Evolutionary conservation across 2,888 invertebrate genomes (phyloP).

Genomic region (Apamea sordens): DNA sequence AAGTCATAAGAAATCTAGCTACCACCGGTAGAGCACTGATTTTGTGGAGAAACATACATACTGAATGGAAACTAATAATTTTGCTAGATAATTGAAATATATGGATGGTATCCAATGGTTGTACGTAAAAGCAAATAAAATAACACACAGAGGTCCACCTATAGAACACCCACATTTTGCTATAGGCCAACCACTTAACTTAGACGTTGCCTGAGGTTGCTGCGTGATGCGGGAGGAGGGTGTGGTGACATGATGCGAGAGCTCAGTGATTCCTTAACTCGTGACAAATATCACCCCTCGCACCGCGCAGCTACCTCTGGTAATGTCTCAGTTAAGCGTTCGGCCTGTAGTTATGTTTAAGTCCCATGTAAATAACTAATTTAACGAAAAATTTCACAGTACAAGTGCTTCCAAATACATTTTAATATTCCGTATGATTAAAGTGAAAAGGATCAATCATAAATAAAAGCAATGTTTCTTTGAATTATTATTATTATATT

Average conservation of each 20-base stretch:
- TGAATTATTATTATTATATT: neutral
- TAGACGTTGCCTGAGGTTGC: too few species aligned
- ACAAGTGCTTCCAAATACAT: neutral
- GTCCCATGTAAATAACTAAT: neutral
- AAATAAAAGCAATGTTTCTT: slow-evolving; percentile 17
- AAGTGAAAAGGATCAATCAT: neutral
- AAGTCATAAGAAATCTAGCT: slow-evolving; percentile 76
- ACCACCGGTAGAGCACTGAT: slow-evolving; percentile 70
- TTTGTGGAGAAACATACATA: neutral
- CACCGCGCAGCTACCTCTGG: too few species aligned
- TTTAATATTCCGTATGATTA: neutral
- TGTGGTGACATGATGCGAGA: too few species aligned
- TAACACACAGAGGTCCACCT: neutral
- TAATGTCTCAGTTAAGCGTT: too few species aligned
- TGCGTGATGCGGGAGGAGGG: too few species aligned
- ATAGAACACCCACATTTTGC: neutral
- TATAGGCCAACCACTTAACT: too few species aligned
- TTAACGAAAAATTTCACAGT: neutral
- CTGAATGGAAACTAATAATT: neutral
- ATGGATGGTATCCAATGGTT: neutral
- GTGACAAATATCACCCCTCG: too few species aligned
- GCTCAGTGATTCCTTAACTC: too few species aligned
- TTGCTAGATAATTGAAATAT: neutral
- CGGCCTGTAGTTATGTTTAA: neutral
- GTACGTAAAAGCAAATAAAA: slow-evolving; percentile 3